Base-by-base conservation (phyloP, 2,797 vertebrate species). In the Threskiornis aethiopicus region DNA sequence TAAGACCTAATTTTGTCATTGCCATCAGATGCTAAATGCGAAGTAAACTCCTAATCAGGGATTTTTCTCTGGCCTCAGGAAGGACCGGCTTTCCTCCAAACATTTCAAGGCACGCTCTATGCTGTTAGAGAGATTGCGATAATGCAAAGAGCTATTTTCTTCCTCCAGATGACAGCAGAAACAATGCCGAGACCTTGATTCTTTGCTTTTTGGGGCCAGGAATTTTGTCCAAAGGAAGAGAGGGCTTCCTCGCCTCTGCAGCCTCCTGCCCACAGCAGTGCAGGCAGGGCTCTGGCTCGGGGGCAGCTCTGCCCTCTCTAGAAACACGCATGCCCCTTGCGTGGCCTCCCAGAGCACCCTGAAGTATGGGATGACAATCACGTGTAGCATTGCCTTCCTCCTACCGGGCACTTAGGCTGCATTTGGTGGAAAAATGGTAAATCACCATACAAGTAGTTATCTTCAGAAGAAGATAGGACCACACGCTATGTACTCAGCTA, bases 41-140 rank as follows among this genome's bases (percentile, higher is more conserved):
- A 93, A 94, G 42, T 13, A 79, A 72, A 33, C 4, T 19, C 35
- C 55, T 72, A 66, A 69, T 81, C 65, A 92, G 89, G 75, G 79
- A 94, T 67, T 95, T 97, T 96, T 96, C 76, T 70, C 57, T 52
- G 51, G 33, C 80, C 24, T 92, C 78, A 97, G 98, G 98, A 98
- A 98, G 94, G 95, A 96, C 93, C 0, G 3, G 42, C 84, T 84
- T 96, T 94, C 91, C 90, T 96, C 80, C 66, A 70, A 69, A 89
- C 41, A 66, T 89, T 89, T 88, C 41, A 76, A 64, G 76, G 80
- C 24, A 1, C 3, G 8, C 20, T 3, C 3, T 51, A 17, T 76
- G 66, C 29, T 83, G 57, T 90, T 69, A 70, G 75, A 71, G 84
- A 72, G 22, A 71, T 22, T 71, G 37, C 16, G 97, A 97, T 97